Conservation (phyloP, 37 sponge, comb jelly and placozoan species). For the Lycopodina hypogea region DNA sequence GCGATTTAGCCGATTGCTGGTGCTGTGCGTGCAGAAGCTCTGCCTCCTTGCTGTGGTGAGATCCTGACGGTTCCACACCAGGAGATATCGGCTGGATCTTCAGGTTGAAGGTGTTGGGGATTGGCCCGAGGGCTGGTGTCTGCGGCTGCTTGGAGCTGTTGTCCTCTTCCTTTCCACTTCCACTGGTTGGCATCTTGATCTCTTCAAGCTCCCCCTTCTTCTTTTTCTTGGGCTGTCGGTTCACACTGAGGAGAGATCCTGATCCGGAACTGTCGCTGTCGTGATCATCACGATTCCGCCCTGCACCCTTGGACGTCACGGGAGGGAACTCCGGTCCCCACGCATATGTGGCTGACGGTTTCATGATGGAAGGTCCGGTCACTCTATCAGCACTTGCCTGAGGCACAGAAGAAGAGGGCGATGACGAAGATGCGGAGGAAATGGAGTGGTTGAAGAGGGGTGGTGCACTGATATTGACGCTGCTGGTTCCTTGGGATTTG, state of each 20-base stretch:
- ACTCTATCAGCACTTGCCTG: neutral
- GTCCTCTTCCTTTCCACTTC: conserved; percentile 3
- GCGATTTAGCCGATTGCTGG: neutral
- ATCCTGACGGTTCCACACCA: conserved; percentile 16
- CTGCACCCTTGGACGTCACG: neutral
- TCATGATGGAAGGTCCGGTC: neutral
- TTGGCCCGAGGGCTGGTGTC: conserved; percentile 34
- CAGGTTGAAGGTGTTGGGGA: conserved; percentile 33
- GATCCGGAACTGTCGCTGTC: conserved; percentile 86
- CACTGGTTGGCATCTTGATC: neutral
- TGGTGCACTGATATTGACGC: too few relatives aligned
- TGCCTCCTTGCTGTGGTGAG: neutral
- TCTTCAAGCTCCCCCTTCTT: conserved; percentile 23
- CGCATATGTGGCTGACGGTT: neutral
- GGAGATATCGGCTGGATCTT: conserved; percentile 65
- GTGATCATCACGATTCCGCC: conserved; percentile 18
- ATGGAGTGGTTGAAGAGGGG: too few relatives aligned
- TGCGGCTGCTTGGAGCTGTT: conserved; percentile 29
- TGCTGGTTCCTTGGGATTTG: neutral
- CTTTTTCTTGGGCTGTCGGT: neutral
- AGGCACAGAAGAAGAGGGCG: neutral
- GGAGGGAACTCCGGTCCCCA: neutral
- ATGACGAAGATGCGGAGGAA: neutral
- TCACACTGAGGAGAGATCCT: conserved; percentile 39
- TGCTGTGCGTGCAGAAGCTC: conserved; percentile 11